Evolutionary conservation across 2,113 vertebrate genomes (phyloP), one percentile per base, ranked within the genome.

Genomic region (Sigmodon hispidus): DNA sequence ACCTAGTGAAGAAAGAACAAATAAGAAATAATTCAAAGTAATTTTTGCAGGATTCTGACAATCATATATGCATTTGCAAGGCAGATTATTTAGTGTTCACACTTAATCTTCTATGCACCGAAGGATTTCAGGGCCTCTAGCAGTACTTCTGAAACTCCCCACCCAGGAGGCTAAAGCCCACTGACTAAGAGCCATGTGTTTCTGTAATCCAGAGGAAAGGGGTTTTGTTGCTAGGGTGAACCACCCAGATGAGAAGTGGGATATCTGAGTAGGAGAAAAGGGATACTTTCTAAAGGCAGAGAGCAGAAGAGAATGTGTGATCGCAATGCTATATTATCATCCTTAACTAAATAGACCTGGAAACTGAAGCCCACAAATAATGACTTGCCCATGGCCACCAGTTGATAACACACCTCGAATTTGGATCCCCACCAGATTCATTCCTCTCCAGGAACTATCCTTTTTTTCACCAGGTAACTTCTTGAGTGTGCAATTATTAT

Each of bases 121-220:
- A 59, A 10, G 57, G n/a, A 75, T 52, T 69, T 55, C 83, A 63
- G 61, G 29, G 9, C 21, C 13, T 43, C 9, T 69, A 73, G 40
- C 31, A 87, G 17, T 81, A 88, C 79, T 89, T 94, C 73, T 95
- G 87, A 87, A 94, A 79, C 22, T 15, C n/a, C n/a, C 79, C 55
- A 63, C n/a, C 10, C 34, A 72, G 24, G 36, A 80, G 36, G n/a
- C 59, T 87, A 21, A 10, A 92, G 40, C 59, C 83, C 31, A 11
- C 77, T 63, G n/a, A 7, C 31, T 87, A 77, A 59, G 52, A 93
- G 72, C 40, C 45, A 17, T 69, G 43, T 93, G 36, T 92, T 80
- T 45, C 26, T 92, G 17, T 70, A 92, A 92, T 84, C 92, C 36
- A 31, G 85, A 87, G 67, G 40, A 87, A 87, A 95, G 22, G 24